Percentiles rank a stretch among this genome's conserved stretches.
Conservation (phyloP, 1,140 invertebrate species). For the Telenomus remus region DNA sequence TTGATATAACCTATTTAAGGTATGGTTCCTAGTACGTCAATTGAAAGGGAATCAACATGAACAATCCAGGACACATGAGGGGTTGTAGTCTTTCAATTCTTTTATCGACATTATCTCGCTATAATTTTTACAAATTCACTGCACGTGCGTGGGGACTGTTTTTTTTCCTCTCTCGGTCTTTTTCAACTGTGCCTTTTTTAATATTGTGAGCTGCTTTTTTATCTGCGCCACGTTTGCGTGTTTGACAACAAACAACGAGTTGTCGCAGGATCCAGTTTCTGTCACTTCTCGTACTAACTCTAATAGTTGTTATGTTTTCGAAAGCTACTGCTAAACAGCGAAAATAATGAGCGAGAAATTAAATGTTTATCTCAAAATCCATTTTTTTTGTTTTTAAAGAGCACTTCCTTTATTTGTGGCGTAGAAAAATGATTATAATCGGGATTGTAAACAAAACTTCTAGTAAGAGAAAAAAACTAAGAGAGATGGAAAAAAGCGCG, state of each 20-base stretch:
- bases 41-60: constrained; percentile 35
- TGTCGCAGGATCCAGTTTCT: constrained; percentile 13
- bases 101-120: constrained; percentile 44
- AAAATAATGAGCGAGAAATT: background rate
- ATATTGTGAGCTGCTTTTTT: background rate
- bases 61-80: constrained; percentile 49
- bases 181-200: background rate
- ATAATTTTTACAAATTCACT: constrained; percentile 33
- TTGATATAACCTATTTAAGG: constrained; percentile 47
- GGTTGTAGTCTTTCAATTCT: constrained; percentile 44
- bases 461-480: background rate
- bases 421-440: too few relatives aligned
- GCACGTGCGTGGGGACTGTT: constrained; percentile 32
- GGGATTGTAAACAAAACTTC: too few relatives aligned
- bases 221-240: constrained; percentile 1
- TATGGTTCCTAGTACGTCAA: constrained; percentile 46
- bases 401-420: too few relatives aligned
- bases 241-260: constrained; percentile 11
- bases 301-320: constrained; percentile 3
- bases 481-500: background rate
- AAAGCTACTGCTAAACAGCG: constrained; percentile 1
- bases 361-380: background rate
- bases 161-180: background rate
- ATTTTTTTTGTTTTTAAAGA: too few relatives aligned
- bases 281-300: constrained; percentile 11